phyloP scores from a whole-genome alignment of 2,113 vertebrate genomes.

The Lathamus discolor region DNA sequence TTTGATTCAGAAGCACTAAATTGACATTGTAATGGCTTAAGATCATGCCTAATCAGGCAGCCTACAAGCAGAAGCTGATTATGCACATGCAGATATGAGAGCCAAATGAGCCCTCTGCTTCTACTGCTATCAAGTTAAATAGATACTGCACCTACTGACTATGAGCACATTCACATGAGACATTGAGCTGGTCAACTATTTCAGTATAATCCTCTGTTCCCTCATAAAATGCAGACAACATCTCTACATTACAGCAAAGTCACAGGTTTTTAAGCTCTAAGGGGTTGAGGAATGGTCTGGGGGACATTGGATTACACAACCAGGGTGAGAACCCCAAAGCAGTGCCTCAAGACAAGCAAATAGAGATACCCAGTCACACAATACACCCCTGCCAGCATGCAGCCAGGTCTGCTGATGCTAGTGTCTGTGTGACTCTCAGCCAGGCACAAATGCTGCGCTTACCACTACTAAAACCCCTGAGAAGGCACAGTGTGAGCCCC shows the following conservation, averaged over 20 bases:
- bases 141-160: background rate
- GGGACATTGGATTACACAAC: background rate
- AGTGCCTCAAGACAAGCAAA: background rate
- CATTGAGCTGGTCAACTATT: background rate
- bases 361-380: background rate
- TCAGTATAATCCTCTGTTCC: background rate
- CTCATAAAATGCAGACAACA: background rate
- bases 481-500: background rate
- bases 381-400: fast-evolving
- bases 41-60: background rate
- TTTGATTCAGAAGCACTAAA: background rate
- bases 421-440: background rate
- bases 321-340: background rate
- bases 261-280: background rate
- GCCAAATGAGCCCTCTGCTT: background rate
- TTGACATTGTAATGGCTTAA: background rate
- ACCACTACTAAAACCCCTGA: background rate
- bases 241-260: background rate
- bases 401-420: background rate
- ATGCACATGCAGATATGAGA: background rate
- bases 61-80: background rate
- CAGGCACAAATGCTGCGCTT: fast-evolving
- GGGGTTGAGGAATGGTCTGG: background rate
- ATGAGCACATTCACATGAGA: background rate
- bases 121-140: background rate